A percentile compares a stretch with the other conserved stretches of the same genome.
These are phyloP conservation scores for Nemurella pictetii DNA, from an alignment of 2,888 invertebrate species.

Conservation along the genomic window DNA sequence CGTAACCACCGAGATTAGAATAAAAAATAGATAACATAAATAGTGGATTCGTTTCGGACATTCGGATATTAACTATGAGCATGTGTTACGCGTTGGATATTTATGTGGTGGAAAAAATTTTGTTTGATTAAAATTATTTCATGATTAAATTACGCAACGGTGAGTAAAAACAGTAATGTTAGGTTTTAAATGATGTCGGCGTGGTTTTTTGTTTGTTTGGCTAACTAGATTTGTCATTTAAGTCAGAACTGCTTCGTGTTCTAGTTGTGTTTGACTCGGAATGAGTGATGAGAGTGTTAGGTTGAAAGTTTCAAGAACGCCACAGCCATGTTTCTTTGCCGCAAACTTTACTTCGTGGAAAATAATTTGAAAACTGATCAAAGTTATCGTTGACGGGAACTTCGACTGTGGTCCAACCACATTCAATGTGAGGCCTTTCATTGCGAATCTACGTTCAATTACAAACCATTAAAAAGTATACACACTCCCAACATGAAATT, in stretches of 20 bases:
- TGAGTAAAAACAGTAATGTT: neutral
- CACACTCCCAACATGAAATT: too few relatives aligned
- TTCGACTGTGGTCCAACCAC: too few relatives aligned
- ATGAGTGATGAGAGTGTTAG: too few relatives aligned
- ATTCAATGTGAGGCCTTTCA: too few relatives aligned
- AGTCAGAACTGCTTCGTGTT: neutral
- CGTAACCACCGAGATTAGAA: constrained; percentile 7
- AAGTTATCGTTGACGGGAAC: too few relatives aligned
- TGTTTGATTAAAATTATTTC: neutral
- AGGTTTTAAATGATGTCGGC: neutral
- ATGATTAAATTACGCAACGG: neutral
- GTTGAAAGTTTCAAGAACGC: too few relatives aligned
- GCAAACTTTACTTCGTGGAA: too few relatives aligned
- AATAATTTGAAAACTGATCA: too few relatives aligned
- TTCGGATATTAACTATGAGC: neutral
- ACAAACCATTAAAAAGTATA: too few relatives aligned
- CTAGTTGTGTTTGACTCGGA: neutral
- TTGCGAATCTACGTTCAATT: neutral
- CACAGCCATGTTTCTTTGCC: too few relatives aligned
- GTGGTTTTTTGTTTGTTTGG: neutral
- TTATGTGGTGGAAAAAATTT: neutral
- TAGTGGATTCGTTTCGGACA: constrained; percentile 22
- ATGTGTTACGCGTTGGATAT: neutral
- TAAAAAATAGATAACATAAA: constrained; percentile 23
- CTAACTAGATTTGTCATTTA: neutral